Evolutionary conservation across 53 echinoderm and acorn worm genomes (phyloP).

Genomic region (Astropecten irregularis): DNA sequence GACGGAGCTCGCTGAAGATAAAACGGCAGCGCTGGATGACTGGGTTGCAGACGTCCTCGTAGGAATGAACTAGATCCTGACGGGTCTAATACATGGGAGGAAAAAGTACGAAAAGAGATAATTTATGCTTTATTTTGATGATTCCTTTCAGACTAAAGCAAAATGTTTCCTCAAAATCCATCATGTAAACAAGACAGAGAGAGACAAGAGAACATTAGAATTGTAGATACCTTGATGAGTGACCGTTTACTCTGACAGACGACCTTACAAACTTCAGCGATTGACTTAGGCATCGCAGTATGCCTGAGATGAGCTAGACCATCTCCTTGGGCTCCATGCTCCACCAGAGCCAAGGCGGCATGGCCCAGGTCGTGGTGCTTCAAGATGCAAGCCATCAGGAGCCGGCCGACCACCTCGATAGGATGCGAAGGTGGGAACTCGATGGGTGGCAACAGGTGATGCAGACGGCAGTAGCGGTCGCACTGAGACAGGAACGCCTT

Average conservation of each 20-base stretch:
- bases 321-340: conserved; percentile 86
- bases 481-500: conserved; percentile 84
- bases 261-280: conserved; percentile 93
- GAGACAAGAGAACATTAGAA: no score
- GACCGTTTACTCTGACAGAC: conserved; percentile 87
- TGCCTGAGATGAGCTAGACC: conserved; percentile 70
- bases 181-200: no score
- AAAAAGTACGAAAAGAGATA: no score
- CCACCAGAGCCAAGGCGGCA: conserved; percentile 86
- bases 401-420: conserved; percentile 75
- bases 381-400: conserved; percentile 85
- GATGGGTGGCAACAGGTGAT: conserved; percentile 77
- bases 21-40: conserved; percentile 86
- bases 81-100: conserved; percentile 58
- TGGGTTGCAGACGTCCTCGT: conserved; percentile 88
- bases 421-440: conserved; percentile 79
- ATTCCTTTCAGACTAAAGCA: no score
- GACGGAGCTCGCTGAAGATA: conserved; percentile 90
- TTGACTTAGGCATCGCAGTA: conserved; percentile 78
- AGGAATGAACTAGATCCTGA: conserved; percentile 72
- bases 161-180: no score
- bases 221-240: conserved; percentile 88
- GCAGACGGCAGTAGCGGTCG: conserved; percentile 89
- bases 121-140: no score
- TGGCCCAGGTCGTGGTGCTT: conserved; percentile 98